These are phyloP conservation scores for Icerya purchasi DNA, from an alignment of 2,888 invertebrate species.

Conservation along the genomic window DNA sequence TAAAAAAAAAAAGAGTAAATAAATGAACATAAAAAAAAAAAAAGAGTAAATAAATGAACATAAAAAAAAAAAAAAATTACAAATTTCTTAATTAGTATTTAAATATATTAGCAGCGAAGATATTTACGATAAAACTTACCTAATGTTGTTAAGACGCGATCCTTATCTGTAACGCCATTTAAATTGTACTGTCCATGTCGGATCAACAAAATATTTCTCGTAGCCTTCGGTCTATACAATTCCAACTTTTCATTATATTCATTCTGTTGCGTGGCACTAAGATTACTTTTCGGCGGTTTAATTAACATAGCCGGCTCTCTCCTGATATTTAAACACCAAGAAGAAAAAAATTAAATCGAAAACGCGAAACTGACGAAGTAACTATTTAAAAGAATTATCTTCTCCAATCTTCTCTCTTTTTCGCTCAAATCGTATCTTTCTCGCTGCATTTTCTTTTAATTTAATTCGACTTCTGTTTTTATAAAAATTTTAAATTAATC, in stretches of 20 bases:
- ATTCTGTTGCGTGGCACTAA: constrained; percentile 37
- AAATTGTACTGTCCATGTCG: constrained; percentile 87
- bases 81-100: neutral
- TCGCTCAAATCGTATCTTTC: no score
- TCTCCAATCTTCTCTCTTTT: no score
- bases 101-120: neutral
- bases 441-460: no score
- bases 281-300: constrained; percentile 31
- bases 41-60: no score
- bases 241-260: constrained; percentile 42
- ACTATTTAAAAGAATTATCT: no score
- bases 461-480: no score
- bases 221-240: constrained; percentile 36
- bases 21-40: no score
- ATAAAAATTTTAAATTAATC: no score
- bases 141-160: constrained; percentile 54
- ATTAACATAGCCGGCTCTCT: constrained; percentile 50
- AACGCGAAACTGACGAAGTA: no score
- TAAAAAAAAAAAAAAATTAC: no score
- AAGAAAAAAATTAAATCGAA: no score
- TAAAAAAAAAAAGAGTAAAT: no score
- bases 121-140: constrained; percentile 31
- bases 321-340: constrained; percentile 27
- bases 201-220: constrained; percentile 69
- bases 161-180: constrained; percentile 44